Evolutionary conservation across 2,888 invertebrate species (phyloP).

Genomic region (Hybos culiciformis): DNA sequence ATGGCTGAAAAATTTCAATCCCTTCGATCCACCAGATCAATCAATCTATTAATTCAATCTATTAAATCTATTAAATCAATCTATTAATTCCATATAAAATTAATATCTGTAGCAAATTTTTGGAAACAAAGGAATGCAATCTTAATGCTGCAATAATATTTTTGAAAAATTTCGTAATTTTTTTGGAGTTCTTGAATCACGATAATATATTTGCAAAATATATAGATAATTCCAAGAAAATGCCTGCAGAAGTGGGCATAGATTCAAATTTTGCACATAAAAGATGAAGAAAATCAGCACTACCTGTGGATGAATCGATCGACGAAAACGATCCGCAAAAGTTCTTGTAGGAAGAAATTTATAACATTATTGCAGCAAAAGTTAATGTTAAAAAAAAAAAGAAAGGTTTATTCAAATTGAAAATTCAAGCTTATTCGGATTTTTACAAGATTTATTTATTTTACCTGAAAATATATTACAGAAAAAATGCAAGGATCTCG

Average conservation of each 20-base stretch:
- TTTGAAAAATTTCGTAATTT: constrained; percentile 1
- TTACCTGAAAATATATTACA: constrained; percentile 1
- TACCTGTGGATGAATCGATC: constrained; percentile 2
- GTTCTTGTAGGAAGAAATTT: constrained; percentile 1
- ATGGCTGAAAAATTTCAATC: no score
- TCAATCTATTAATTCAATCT: no score
- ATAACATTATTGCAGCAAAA: constrained; percentile 3
- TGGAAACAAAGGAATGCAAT: constrained; percentile 2
- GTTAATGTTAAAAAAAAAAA: neutral
- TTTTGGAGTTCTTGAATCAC: constrained; percentile 3
- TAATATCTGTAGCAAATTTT: constrained; percentile 2
- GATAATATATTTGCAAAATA: constrained; percentile 2
- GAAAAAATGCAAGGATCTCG: constrained; percentile 1
- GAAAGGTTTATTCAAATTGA: constrained; percentile 2
- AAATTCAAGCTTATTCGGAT: neutral
- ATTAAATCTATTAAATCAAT: no score
- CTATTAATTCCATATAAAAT: constrained; percentile 1
- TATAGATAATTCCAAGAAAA: constrained; percentile 1
- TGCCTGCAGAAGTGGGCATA: constrained; percentile 1
- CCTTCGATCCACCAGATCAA: no score
- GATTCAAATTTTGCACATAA: constrained; percentile 1
- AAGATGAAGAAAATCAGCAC: constrained; percentile 1
- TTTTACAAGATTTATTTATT: constrained; percentile 1
- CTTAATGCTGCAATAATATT: constrained; percentile 3
- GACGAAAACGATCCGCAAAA: constrained; percentile 1